Conservation (phyloP, 2,797 vertebrate species). For the Sarcoramphus papa region DNA sequence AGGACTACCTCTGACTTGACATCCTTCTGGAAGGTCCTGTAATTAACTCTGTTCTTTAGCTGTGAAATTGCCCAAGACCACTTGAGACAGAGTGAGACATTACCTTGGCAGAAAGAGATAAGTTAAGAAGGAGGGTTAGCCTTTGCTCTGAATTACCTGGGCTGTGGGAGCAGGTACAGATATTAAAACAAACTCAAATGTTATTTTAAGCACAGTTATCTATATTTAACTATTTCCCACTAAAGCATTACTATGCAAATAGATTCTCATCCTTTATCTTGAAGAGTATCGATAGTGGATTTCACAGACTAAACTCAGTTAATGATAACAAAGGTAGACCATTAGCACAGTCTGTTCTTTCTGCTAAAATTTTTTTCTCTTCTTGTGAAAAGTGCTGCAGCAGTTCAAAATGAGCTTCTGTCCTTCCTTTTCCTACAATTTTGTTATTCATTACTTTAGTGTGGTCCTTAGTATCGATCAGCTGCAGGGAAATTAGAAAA, state of each 20-base stretch:
- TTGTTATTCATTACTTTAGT: background rate
- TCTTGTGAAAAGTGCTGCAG: conserved; percentile 10
- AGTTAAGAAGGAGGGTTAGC: conserved; percentile 47
- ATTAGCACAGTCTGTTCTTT: conserved; percentile 34
- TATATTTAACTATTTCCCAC: conserved; percentile 36
- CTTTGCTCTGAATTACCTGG: conserved; percentile 43
- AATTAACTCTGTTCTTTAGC: conserved; percentile 65
- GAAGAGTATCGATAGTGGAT: conserved; percentile 16
- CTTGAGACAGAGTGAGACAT: conserved; percentile 61
- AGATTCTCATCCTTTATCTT: conserved; percentile 38
- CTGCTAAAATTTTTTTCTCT: background rate
- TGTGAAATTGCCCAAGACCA: conserved; percentile 65
- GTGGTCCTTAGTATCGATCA: conserved; percentile 34
- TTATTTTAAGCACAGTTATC: conserved; percentile 44
- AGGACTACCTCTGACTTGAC: conserved; percentile 35
- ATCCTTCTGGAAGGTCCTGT: conserved; percentile 52
- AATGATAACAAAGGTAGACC: conserved; percentile 34
- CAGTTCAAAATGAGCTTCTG: conserved; percentile 27
- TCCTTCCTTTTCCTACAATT: background rate
- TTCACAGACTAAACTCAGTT: conserved; percentile 50
- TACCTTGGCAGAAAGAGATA: conserved; percentile 52
- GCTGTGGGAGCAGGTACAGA: conserved; percentile 32
- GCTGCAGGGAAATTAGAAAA: background rate
- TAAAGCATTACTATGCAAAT: conserved; percentile 9
- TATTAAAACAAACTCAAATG: conserved; percentile 35